A percentile compares a stretch with the other conserved stretches of the same genome.
Evolutionary conservation across 2,113 vertebrate genomes (phyloP).

Genomic region (Grammomys dolichurus): DNA sequence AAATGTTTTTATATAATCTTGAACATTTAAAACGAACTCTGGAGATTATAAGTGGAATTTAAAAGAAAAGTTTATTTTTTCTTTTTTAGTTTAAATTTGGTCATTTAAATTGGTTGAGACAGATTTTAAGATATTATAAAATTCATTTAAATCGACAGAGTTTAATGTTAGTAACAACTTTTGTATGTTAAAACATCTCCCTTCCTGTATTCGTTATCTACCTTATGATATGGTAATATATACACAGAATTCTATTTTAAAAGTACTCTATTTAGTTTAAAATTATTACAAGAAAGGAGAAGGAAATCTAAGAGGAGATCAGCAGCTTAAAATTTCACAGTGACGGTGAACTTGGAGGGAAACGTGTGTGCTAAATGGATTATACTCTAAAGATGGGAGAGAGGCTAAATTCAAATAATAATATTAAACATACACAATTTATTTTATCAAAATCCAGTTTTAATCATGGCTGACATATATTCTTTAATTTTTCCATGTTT

Average conservation of each 20-base stretch:
- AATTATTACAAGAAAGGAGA: conserved; percentile 66
- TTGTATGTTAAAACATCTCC: conserved; percentile 74
- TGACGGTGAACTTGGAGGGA: conserved; percentile 60
- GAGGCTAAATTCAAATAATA: background rate
- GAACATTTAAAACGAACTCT: conserved; percentile 42
- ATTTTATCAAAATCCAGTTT: conserved; percentile 47
- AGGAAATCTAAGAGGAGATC: conserved; percentile 56
- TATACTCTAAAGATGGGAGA: conserved; percentile 26
- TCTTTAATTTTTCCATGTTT: conserved; percentile 46
- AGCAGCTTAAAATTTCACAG: conserved; percentile 52
- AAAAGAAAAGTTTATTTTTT: conserved; percentile 46
- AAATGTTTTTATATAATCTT: conserved; percentile 55
- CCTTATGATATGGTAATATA: conserved; percentile 74
- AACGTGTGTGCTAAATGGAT: conserved; percentile 37
- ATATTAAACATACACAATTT: conserved; percentile 15
- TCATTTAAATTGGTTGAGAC: conserved; percentile 66
- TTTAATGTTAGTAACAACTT: conserved; percentile 70
- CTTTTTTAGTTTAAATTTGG: conserved; percentile 63
- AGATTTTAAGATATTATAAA: conserved; percentile 61
- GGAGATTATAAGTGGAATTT: conserved; percentile 25
- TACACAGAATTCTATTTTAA: conserved; percentile 59
- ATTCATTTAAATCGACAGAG: conserved; percentile 63
- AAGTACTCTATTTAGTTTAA: conserved; percentile 72
- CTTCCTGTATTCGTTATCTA: conserved; percentile 63
- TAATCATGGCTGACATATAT: conserved; percentile 18